Evolutionary conservation across 1,140 invertebrate genomes (phyloP).

Genomic region (Drosophila tani): DNA sequence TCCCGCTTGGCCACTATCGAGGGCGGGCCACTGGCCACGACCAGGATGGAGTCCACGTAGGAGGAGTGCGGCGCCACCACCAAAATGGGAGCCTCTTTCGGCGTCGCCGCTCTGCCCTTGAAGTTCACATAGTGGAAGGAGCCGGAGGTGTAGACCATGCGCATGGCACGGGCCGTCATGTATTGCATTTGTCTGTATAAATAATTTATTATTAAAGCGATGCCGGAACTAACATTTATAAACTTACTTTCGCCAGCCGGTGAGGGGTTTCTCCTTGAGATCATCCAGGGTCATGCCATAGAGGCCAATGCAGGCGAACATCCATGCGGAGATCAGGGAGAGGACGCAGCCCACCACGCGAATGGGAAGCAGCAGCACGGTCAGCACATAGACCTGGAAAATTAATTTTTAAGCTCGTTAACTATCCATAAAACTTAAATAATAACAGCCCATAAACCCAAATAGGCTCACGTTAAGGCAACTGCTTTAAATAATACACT

Average conservation of each 20-base stretch:
- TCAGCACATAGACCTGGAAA: constrained; percentile 89
- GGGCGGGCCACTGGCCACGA: constrained; percentile 92
- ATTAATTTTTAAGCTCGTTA: not conserved
- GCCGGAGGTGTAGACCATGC: constrained; percentile 91
- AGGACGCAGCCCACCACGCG: constrained; percentile 90
- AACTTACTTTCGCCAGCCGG: constrained; percentile 93
- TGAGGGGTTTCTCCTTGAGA: constrained; percentile 89
- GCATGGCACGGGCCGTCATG: constrained; percentile 85
- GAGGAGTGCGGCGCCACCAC: constrained; percentile 96
- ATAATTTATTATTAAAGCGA: not conserved
- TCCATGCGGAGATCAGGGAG: constrained; percentile 92
- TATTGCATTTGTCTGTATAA: constrained; percentile 63
- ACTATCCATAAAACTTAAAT: not conserved
- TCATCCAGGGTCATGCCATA: constrained; percentile 91
- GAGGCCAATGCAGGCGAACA: constrained; percentile 92
- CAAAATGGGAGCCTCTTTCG: constrained; percentile 92
- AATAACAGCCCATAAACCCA: not conserved
- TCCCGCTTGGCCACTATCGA: constrained; percentile 95
- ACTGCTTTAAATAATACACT: not conserved
- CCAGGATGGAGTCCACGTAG: constrained; percentile 94
- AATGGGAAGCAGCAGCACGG: constrained; percentile 91
- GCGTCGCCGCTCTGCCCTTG: constrained; percentile 88
- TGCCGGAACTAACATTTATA: no score
- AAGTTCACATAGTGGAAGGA: constrained; percentile 92
- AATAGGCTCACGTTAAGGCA: not conserved